Evolutionary conservation across 2,113 vertebrate species (phyloP).

Genomic region (Pelecanus crispus): DNA sequence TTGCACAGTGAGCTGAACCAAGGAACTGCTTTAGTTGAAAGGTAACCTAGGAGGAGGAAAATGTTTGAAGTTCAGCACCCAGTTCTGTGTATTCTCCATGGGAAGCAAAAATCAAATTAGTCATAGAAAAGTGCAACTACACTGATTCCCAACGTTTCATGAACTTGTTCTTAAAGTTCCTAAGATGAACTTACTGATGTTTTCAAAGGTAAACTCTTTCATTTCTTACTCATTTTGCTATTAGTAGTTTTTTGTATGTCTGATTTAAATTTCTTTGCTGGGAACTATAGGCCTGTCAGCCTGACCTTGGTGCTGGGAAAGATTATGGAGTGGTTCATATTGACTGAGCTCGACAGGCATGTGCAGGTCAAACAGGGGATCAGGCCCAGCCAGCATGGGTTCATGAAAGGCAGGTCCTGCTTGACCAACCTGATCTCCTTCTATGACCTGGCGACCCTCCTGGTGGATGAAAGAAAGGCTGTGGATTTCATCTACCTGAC

Average conservation of each 20-base stretch:
- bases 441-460: no score
- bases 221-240: not conserved
- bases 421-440: no score
- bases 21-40: not conserved
- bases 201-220: not conserved
- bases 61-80: not conserved
- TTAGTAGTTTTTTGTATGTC: not conserved
- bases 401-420: no score
- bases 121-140: not conserved
- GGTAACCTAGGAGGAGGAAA: not conserved
- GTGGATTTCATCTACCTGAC: no score
- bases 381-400: no score
- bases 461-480: no score
- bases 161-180: not conserved
- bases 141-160: not conserved
- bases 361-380: no score
- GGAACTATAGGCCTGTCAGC: no score
- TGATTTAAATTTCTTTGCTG: not conserved
- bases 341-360: no score
- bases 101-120: not conserved
- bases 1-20: not conserved
- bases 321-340: no score
- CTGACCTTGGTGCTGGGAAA: no score
- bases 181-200: not conserved
- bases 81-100: not conserved